Evolutionary conservation across 2,888 invertebrate species (phyloP).

Genomic region (Calameuta pallipes): DNA sequence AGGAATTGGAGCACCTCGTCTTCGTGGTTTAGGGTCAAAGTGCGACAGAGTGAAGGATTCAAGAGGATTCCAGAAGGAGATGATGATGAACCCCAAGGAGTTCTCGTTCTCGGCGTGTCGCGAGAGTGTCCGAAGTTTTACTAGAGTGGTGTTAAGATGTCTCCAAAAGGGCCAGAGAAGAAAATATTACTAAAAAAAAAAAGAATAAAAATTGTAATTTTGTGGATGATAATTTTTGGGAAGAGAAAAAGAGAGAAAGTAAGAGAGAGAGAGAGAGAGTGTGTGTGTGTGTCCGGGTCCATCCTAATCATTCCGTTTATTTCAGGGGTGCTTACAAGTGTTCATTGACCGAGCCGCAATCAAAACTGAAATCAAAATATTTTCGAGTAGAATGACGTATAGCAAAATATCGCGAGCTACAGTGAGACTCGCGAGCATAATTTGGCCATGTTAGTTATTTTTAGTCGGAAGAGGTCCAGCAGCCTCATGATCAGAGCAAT

Average conservation of each 20-base stretch:
- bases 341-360: neutral
- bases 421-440: neutral
- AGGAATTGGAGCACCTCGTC: slow-evolving; percentile 42
- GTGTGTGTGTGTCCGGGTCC: slow-evolving; percentile 26
- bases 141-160: neutral
- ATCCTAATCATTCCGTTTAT: slow-evolving; percentile 28
- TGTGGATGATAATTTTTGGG: neutral
- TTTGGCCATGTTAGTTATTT: neutral
- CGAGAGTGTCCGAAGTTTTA: neutral
- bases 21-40: neutral
- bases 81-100: neutral
- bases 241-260: neutral
- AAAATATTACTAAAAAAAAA: neutral
- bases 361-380: neutral
- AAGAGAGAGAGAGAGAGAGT: neutral
- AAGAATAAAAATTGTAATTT: slow-evolving; percentile 2
- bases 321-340: slow-evolving; percentile 35
- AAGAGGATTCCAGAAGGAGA: neutral
- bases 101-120: neutral
- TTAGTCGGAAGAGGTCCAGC: neutral
- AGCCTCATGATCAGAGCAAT: neutral
- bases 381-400: neutral
- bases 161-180: neutral
- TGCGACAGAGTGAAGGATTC: neutral
- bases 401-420: neutral